Conservation (phyloP, 2,888 invertebrate genomes). For the Euplagia quadripunctaria region DNA sequence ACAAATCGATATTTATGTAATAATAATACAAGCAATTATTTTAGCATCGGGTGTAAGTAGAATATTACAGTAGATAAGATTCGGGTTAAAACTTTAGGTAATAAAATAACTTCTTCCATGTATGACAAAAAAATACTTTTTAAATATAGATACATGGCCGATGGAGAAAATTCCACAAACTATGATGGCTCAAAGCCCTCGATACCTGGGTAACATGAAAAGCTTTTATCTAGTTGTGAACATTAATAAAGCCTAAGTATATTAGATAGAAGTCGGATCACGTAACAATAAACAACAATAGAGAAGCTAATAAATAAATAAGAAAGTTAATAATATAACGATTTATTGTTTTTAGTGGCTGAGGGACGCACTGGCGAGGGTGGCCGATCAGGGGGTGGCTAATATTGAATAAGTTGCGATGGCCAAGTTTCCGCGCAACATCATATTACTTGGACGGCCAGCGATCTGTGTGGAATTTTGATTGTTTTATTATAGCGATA, state of each 20-base stretch:
- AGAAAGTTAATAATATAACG: slow-evolving; percentile 53
- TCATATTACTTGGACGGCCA: slow-evolving; percentile 78
- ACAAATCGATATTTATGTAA: background rate
- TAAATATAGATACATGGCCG: background rate
- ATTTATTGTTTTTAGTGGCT: slow-evolving; percentile 68
- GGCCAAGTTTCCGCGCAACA: slow-evolving; percentile 80
- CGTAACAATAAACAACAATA: slow-evolving; percentile 37
- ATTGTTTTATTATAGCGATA: slow-evolving; percentile 71
- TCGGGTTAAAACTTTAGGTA: too few relatives aligned
- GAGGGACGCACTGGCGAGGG: slow-evolving; percentile 52
- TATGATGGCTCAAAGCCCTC: background rate
- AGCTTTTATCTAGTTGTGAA: slow-evolving; percentile 6
- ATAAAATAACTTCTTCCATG: background rate
- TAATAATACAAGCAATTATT: background rate
- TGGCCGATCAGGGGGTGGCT: slow-evolving; percentile 60
- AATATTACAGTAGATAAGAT: background rate
- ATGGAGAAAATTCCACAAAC: background rate
- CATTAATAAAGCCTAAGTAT: slow-evolving; percentile 31
- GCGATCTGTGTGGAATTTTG: slow-evolving; percentile 77
- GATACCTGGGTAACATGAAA: background rate
- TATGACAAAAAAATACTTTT: background rate
- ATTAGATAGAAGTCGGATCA: slow-evolving; percentile 34
- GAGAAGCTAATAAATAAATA: slow-evolving; percentile 48
- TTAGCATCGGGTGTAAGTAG: background rate
- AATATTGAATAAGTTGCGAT: slow-evolving; percentile 85